Evolutionary conservation across 2,113 vertebrate species (phyloP).

Genomic region (Suricata suricatta): DNA sequence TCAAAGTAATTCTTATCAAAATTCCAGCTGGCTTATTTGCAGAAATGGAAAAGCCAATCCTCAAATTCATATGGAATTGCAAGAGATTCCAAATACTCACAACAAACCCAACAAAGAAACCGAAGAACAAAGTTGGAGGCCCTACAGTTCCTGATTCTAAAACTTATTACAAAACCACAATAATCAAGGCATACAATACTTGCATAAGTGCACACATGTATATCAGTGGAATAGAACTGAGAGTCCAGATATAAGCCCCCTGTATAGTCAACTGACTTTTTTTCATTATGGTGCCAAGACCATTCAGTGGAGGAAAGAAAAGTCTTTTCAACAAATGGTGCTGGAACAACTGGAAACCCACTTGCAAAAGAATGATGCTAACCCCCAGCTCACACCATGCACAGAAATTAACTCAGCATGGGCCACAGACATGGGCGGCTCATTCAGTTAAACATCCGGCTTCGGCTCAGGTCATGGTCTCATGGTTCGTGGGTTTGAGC

Average conservation of each 20-base stretch:
- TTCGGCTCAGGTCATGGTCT: no score
- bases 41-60: neutral
- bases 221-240: neutral
- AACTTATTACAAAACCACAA: neutral
- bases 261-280: neutral
- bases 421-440: neutral
- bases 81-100: neutral
- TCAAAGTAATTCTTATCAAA: neutral
- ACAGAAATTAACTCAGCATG: slow-evolving; percentile 2
- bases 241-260: neutral
- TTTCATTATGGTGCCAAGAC: neutral
- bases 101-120: neutral
- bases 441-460: no score
- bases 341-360: neutral
- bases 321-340: neutral
- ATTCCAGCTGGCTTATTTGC: neutral
- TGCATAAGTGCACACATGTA: neutral
- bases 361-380: neutral
- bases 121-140: neutral
- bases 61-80: neutral
- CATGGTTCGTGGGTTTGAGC: no score
- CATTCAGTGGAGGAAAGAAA: neutral
- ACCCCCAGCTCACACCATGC: neutral
- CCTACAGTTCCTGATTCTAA: neutral
- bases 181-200: neutral